These are phyloP conservation scores for Enteromius anoplus DNA, from an alignment of 2,797 vertebrate species.

Conservation along the genomic window DNA sequence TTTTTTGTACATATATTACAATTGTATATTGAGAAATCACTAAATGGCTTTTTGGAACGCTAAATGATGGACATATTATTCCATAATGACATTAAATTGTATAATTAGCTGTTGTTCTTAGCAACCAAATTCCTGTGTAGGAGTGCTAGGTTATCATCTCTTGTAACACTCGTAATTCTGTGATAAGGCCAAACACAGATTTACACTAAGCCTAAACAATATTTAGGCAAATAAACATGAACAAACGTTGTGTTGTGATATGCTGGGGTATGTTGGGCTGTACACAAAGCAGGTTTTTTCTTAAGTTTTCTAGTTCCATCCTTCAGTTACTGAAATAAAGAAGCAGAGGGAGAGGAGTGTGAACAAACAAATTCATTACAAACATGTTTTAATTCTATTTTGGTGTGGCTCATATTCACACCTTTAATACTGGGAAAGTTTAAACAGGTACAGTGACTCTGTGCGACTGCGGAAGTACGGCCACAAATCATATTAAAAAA, in stretches of 20 bases:
- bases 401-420: background rate
- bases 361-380: background rate
- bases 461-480: background rate
- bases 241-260: background rate
- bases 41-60: background rate
- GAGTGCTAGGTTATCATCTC: background rate
- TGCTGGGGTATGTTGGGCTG: background rate
- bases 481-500: background rate
- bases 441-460: background rate
- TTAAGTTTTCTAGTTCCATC: background rate
- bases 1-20: background rate
- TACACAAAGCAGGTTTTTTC: constrained; percentile 10
- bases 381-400: background rate
- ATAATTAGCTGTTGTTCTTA: background rate
- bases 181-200: background rate
- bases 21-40: background rate
- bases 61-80: background rate
- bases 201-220: background rate
- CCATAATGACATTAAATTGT: background rate
- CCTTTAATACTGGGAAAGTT: background rate
- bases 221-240: background rate
- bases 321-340: constrained; percentile 39
- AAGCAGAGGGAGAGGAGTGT: constrained; percentile 1
- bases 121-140: background rate
- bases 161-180: background rate